Evolutionary conservation across 2,113 vertebrate species (phyloP).

Genomic region (Agapornis roseicollis): DNA sequence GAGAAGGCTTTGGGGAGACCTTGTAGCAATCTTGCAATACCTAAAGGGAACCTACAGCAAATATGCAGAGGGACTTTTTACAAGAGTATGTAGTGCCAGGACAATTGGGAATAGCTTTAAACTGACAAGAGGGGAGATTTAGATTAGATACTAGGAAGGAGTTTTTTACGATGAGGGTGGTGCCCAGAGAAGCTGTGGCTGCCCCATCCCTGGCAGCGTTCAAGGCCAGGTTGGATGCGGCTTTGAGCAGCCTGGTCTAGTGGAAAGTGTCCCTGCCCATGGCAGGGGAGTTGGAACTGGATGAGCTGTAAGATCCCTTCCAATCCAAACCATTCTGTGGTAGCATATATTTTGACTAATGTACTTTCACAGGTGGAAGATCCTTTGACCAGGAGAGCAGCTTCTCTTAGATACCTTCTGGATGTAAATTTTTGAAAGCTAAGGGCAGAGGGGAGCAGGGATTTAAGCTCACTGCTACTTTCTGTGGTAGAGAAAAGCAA

Average conservation of each 20-base stretch:
- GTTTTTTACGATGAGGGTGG: neutral
- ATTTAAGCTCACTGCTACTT: neutral
- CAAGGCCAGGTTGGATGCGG: neutral
- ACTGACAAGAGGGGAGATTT: neutral
- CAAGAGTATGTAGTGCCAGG: neutral
- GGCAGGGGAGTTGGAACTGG: neutral
- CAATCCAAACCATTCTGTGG: neutral
- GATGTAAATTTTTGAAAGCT: neutral
- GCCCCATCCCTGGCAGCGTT: neutral
- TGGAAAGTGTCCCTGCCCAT: neutral
- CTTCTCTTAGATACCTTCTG: neutral
- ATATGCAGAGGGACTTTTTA: neutral
- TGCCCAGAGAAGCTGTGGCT: neutral
- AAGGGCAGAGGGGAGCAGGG: fast-evolving
- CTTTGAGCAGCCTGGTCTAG: neutral
- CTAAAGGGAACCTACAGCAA: neutral
- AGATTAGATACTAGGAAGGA: neutral
- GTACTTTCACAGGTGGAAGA: neutral
- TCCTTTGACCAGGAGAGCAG: neutral
- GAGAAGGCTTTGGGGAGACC: neutral
- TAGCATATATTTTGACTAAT: neutral
- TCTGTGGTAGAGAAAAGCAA: neutral
- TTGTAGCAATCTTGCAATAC: neutral
- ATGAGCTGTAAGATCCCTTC: neutral
- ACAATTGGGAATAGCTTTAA: neutral